These are phyloP conservation scores for Thripadectes ignobilis DNA, from an alignment of 2,797 vertebrate genomes.

Conservation along the genomic window DNA sequence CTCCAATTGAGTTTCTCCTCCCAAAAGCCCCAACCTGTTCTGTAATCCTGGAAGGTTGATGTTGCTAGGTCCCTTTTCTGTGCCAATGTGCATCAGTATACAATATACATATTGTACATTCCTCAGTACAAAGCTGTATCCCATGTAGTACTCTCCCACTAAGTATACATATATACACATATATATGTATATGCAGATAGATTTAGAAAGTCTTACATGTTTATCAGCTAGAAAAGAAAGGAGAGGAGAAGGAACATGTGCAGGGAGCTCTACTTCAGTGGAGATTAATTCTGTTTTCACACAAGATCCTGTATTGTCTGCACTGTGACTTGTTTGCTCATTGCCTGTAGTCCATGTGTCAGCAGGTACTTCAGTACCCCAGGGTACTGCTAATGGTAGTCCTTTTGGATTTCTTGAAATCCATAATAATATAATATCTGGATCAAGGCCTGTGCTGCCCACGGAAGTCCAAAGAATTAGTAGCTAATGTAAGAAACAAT, in stretches of 20 bases:
- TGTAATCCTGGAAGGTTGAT: neutral
- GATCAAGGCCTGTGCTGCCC: neutral
- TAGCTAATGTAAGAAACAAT: neutral
- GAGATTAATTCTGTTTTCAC: neutral
- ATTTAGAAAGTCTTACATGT: neutral
- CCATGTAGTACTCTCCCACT: neutral
- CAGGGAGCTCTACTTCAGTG: neutral
- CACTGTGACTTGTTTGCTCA: neutral
- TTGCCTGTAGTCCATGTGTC: neutral
- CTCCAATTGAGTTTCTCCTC: neutral
- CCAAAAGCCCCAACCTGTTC: neutral
- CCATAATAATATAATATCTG: neutral
- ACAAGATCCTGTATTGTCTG: neutral
- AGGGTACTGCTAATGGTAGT: neutral
- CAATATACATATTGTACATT: neutral
- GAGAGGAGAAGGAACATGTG: neutral
- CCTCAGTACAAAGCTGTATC: neutral
- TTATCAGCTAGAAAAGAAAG: neutral
- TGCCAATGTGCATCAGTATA: neutral
- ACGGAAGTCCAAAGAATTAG: neutral
- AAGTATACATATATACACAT: neutral
- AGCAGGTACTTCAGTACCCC: neutral
- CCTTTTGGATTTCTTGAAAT: neutral
- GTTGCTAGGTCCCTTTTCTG: neutral
- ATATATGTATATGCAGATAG: too few species aligned